These are phyloP conservation scores for Ephestia elutella DNA, from an alignment of 1,140 invertebrate species.

Conservation along the genomic window DNA sequence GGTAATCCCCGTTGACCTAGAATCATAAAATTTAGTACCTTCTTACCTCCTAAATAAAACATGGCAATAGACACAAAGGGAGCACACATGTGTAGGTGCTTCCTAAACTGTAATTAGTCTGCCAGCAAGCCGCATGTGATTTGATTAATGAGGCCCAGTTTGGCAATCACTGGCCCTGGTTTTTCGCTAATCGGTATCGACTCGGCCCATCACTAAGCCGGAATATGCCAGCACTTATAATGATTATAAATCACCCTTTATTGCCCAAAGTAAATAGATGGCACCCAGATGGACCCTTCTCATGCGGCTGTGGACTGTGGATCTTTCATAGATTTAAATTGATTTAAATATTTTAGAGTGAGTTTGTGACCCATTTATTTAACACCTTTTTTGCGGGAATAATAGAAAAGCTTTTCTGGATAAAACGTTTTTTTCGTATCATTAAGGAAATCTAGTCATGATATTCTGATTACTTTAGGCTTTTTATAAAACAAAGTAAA, in stretches of 20 bases:
- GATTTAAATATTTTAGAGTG: neutral
- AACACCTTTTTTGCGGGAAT: neutral
- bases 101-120: conserved; percentile 59
- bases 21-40: too few species aligned
- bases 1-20: too few species aligned
- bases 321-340: conserved; percentile 3
- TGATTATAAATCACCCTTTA: conserved; percentile 15
- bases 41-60: too few species aligned
- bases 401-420: too few species aligned
- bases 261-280: conserved; percentile 8
- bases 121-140: conserved; percentile 56
- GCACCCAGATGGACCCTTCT: neutral
- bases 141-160: conserved; percentile 54
- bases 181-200: conserved; percentile 34
- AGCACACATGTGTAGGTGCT: conserved; percentile 29
- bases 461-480: too few species aligned
- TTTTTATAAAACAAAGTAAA: too few species aligned
- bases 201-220: conserved; percentile 20
- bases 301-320: neutral
- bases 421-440: too few species aligned
- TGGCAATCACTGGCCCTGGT: conserved; percentile 21
- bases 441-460: too few species aligned
- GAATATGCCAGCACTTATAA: conserved; percentile 5
- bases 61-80: neutral
- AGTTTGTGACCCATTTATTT: neutral